phyloP scores from a whole-genome alignment of 1,140 invertebrate genomes.

The Philopotamus ludificatus region DNA sequence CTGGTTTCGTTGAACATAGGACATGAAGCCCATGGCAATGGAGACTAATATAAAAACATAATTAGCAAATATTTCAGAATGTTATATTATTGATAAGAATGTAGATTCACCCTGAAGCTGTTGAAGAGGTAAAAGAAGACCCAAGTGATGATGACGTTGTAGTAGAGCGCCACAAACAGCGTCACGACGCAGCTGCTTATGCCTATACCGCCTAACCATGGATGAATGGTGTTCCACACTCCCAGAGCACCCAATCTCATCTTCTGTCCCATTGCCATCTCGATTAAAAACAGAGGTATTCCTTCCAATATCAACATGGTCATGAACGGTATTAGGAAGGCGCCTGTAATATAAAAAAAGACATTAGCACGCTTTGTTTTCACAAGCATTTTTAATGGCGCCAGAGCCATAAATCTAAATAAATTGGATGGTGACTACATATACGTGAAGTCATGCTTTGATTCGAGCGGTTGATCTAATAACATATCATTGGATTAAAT shows the following conservation, averaged over 20 bases:
- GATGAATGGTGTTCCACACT: constrained; percentile 92
- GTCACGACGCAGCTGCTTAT: constrained; percentile 90
- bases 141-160: constrained; percentile 99
- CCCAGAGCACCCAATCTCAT: constrained; percentile 86
- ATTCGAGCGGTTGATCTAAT: too few species aligned
- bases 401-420: too few species aligned
- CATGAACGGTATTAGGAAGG: constrained; percentile 95
- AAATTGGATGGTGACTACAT: too few species aligned
- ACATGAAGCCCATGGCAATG: constrained; percentile 82
- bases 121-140: constrained; percentile 95
- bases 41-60: constrained; percentile 54
- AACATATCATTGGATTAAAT: too few species aligned
- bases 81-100: constrained; percentile 3
- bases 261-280: constrained; percentile 89
- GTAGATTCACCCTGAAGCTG: constrained; percentile 68
- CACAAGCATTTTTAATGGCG: too few species aligned
- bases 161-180: constrained; percentile 90
- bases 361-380: too few species aligned
- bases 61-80: background rate
- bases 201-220: constrained; percentile 86
- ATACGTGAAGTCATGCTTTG: too few species aligned
- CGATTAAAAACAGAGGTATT: constrained; percentile 89
- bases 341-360: too few species aligned
- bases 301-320: constrained; percentile 92
- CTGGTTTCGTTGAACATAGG: constrained; percentile 72